Evolutionary conservation across 2,113 vertebrate genomes (phyloP).

Genomic region (Hoplias malabaricus): DNA sequence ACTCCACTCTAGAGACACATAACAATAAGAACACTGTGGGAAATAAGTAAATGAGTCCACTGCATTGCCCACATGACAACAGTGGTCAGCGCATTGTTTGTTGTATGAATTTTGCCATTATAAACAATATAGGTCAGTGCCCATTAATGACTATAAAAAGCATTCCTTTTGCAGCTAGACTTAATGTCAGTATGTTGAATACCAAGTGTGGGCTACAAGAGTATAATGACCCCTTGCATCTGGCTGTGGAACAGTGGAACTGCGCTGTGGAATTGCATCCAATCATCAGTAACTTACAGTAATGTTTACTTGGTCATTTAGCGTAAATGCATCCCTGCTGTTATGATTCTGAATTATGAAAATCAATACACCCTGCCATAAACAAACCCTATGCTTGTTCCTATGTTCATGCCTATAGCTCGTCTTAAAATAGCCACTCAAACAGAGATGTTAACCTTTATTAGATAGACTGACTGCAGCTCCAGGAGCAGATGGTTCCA

Average conservation of each 20-base stretch:
- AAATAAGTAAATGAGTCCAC: background rate
- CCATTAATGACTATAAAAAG: background rate
- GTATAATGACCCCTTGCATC: too few species aligned
- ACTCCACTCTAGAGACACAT: background rate
- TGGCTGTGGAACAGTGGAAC: too few species aligned
- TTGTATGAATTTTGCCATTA: background rate
- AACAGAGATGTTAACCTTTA: background rate
- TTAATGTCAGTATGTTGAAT: too few species aligned
- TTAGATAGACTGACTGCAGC: constrained; percentile 51
- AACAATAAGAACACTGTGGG: background rate
- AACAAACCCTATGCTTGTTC: background rate
- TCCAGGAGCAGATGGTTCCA: constrained; percentile 67
- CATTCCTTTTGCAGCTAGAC: too few species aligned
- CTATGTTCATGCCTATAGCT: background rate
- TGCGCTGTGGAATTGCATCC: too few species aligned
- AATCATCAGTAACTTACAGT: too few species aligned
- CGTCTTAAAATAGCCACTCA: background rate
- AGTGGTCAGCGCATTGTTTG: background rate
- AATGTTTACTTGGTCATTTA: too few species aligned
- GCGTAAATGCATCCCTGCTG: background rate
- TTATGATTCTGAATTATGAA: background rate
- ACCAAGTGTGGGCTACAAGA: too few species aligned
- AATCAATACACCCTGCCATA: background rate
- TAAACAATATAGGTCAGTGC: too few species aligned
- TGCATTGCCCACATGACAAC: background rate